phyloP scores from a whole-genome alignment of 2,888 invertebrate species.

The Hyppa rectilinea region DNA sequence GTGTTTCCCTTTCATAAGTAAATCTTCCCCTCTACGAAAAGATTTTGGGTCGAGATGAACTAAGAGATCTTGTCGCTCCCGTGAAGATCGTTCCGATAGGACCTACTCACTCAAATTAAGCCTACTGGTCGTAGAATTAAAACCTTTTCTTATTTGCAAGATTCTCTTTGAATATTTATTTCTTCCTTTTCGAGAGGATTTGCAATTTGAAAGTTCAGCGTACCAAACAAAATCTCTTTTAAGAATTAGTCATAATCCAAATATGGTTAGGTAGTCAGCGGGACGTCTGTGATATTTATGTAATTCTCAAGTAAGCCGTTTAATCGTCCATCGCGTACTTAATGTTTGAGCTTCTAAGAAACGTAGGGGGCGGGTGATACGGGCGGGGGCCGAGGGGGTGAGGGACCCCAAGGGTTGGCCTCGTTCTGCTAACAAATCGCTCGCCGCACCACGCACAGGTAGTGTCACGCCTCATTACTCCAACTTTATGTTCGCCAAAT shows the following conservation, averaged over 20 bases:
- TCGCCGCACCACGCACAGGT: conserved; percentile 82
- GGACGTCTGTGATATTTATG: conserved; percentile 79
- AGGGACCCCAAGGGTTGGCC: conserved; percentile 73
- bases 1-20: conserved; percentile 48
- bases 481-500: conserved; percentile 83
- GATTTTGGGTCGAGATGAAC: conserved; percentile 52
- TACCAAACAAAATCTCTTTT: conserved; percentile 72
- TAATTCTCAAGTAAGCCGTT: conserved; percentile 82
- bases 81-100: conserved; percentile 61
- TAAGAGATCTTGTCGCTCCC: conserved; percentile 56
- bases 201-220: conserved; percentile 66
- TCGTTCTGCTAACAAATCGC: conserved; percentile 80
- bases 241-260: conserved; percentile 76
- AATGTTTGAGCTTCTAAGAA: conserved; percentile 80
- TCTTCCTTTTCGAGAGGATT: conserved; percentile 49
- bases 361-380: conserved; percentile 65
- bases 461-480: conserved; percentile 85
- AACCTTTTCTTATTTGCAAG: conserved; percentile 60
- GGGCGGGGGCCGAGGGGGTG: conserved; percentile 48
- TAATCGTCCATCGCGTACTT: conserved; percentile 83
- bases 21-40: conserved; percentile 42
- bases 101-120: conserved; percentile 64
- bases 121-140: conserved; percentile 61
- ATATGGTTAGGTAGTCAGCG: conserved; percentile 74
- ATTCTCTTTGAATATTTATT: conserved; percentile 59